These are phyloP conservation scores for Pseudolycoriella hygida DNA, from an alignment of 2,888 invertebrate genomes.

Conservation along the genomic window DNA sequence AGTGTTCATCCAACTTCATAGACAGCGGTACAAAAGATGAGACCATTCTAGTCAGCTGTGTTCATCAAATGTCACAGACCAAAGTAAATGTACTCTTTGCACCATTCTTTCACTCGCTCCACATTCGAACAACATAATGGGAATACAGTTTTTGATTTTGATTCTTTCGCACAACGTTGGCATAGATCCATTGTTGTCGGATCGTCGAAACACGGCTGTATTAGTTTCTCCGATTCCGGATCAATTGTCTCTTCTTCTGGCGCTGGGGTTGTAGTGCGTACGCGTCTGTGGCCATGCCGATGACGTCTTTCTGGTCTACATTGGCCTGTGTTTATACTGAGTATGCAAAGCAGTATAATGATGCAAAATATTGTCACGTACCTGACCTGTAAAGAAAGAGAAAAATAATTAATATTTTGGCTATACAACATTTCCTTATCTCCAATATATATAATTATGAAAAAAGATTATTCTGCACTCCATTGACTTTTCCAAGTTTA, in stretches of 20 bases:
- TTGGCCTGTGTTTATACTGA: constrained; percentile 2
- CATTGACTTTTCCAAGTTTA: too few species aligned
- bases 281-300: not conserved
- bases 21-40: too few species aligned
- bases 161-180: constrained; percentile 36
- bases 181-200: constrained; percentile 27
- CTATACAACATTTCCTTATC: too few species aligned
- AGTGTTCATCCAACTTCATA: too few species aligned
- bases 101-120: constrained; percentile 33
- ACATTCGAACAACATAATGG: constrained; percentile 35
- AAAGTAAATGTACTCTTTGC: constrained; percentile 31
- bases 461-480: too few species aligned
- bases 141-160: constrained; percentile 32
- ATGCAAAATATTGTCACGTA: not conserved
- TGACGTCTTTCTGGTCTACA: not conserved
- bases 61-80: constrained; percentile 17
- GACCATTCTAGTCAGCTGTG: too few species aligned
- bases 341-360: not conserved
- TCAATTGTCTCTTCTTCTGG: not conserved
- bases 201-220: not conserved
- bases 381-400: not conserved
- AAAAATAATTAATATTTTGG: not conserved
- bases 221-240: not conserved
- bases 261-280: not conserved
- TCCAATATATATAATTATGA: too few species aligned